Evolutionary conservation across 2,797 vertebrate species (phyloP), one percentile per base, ranked within the genome.

Genomic region (Aeoliscus strigatus): DNA sequence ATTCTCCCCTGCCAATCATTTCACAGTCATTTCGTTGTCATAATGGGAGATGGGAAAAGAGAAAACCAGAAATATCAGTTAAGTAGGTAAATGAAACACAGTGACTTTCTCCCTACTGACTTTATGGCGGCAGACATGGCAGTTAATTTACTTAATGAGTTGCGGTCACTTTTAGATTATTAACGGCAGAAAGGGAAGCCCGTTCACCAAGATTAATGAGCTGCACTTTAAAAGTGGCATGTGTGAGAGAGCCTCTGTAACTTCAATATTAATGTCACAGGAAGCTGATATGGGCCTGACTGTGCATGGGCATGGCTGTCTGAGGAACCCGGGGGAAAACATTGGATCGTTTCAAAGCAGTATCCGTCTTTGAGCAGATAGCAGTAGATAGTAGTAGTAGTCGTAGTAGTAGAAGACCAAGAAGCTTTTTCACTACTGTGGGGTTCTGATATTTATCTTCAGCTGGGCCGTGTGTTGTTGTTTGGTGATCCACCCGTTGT

Each of bases 121-220:
- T 61, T 35, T n/a, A 27, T 28, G 39, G 11, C 7, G 25, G 45
- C 43, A 60, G n/a, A n/a, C 38, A 8, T 29, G 43, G 51, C 42
- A 70, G 58, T 70, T 84, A 33, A 79, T 82, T 84, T 79, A 31
- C 69, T 46, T 70, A 82, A 80, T 57, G 71, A 83, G 83, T 80
- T 80, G 64, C 21, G 31, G 60, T 71, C 73, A 60, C 64, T 64
- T 73, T 75, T 79, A 65, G 82, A 81, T 85, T 73, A 85, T 82
- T 80, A 76, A 82, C 33, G 30, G 21, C 39, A 32, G 2, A 27
- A 48, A 73, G 48, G 58, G 67, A 73, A 67, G 49, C 40, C 68
- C 60, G 71, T 75, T 79, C 69, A 35, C 60, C 30, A 43, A 70
- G 76, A 81, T 79, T 81, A 82, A 86, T 45, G 80, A 72, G 69